phyloP scores from a whole-genome alignment of 2,888 invertebrate species.

The Melieria picta region DNA sequence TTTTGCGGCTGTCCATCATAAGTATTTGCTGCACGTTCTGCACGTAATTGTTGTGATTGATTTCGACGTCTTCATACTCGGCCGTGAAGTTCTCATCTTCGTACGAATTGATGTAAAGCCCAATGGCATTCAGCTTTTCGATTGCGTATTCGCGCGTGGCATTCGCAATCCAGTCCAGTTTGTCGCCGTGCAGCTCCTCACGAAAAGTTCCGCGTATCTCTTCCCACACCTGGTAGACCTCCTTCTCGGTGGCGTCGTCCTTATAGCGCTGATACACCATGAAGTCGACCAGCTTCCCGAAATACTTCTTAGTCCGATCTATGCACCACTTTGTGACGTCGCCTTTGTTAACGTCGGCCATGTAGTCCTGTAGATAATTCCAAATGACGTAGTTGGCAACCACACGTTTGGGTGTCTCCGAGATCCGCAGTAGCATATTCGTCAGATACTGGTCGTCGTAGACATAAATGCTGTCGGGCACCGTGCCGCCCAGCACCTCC shows the following conservation, averaged over 20 bases:
- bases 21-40: constrained; percentile 52
- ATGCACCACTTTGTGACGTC: constrained; percentile 49
- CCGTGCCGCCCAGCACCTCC: constrained; percentile 47
- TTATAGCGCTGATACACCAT: constrained; percentile 52
- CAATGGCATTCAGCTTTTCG: constrained; percentile 52
- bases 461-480: constrained; percentile 54
- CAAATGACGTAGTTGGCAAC: constrained; percentile 56
- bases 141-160: constrained; percentile 51
- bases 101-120: constrained; percentile 54
- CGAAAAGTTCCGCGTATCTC: constrained; percentile 53
- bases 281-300: constrained; percentile 55
- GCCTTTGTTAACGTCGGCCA: constrained; percentile 37
- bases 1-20: constrained; percentile 28
- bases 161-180: constrained; percentile 56
- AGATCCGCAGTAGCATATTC: constrained; percentile 43
- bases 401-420: constrained; percentile 38
- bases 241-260: constrained; percentile 46
- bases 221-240: constrained; percentile 53
- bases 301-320: constrained; percentile 50
- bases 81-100: constrained; percentile 51
- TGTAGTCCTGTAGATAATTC: constrained; percentile 51
- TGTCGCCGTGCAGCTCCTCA: constrained; percentile 49
- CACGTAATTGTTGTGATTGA: constrained; percentile 50
- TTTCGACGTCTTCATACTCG: constrained; percentile 44
- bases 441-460: constrained; percentile 48